These are phyloP conservation scores for Phrynocephalus versicolor DNA, from an alignment of 2,113 vertebrate genomes.

Conservation along the genomic window DNA sequence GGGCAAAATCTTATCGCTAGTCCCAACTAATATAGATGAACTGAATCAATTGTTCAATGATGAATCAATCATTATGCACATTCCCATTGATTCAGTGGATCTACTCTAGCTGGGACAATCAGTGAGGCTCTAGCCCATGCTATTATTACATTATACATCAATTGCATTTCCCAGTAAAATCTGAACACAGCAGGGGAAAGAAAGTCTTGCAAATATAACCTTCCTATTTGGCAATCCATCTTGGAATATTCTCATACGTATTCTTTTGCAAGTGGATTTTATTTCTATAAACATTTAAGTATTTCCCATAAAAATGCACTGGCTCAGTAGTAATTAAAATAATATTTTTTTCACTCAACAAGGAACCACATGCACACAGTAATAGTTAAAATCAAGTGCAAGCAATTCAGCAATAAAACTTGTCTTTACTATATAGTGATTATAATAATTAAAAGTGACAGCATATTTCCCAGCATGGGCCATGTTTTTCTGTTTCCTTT, in stretches of 20 bases:
- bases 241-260: neutral
- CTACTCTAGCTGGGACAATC: too few relatives aligned
- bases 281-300: neutral
- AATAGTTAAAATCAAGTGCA: slow-evolving; percentile 8
- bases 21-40: too few relatives aligned
- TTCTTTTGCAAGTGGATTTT: neutral
- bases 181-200: neutral
- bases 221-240: neutral
- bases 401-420: slow-evolving; percentile 14
- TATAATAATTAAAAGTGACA: neutral
- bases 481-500: neutral
- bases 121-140: too few relatives aligned
- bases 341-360: neutral
- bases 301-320: neutral
- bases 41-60: too few relatives aligned
- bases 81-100: too few relatives aligned
- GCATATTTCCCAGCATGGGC: neutral
- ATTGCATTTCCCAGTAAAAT: neutral
- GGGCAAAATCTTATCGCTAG: too few relatives aligned
- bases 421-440: slow-evolving; percentile 17
- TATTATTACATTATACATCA: slow-evolving; percentile 3
- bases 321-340: slow-evolving; percentile 1
- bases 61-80: too few relatives aligned
- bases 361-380: neutral
- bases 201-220: neutral